Percentiles rank a stretch among this genome's conserved stretches.
These are phyloP conservation scores for Chelonoidis abingdonii DNA, from an alignment of 2,113 vertebrate species.

Conservation along the genomic window DNA sequence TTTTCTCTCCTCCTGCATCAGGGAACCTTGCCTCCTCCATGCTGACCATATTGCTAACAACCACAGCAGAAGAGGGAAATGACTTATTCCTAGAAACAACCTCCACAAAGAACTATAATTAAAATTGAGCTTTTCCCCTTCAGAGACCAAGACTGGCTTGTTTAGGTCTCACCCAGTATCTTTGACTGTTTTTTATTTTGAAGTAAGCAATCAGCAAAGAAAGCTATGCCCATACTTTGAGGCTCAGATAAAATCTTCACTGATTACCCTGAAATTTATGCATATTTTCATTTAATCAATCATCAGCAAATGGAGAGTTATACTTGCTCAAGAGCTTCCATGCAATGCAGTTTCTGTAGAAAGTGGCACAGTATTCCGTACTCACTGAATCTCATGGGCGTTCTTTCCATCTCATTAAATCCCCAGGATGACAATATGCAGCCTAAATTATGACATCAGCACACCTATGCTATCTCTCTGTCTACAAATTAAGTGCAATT, in stretches of 20 bases:
- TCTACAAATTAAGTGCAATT: not conserved
- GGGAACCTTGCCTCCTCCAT: not conserved
- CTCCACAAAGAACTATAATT: not conserved
- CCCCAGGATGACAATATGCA: not conserved
- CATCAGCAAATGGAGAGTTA: not conserved
- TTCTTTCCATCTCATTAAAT: not conserved
- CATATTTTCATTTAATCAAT: accelerated
- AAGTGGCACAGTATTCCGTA: accelerated
- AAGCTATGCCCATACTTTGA: not conserved
- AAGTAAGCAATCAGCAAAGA: not conserved
- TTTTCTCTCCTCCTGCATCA: not conserved
- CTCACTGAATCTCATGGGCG: not conserved
- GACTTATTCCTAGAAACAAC: not conserved
- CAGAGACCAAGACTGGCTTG: not conserved
- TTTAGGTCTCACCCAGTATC: not conserved
- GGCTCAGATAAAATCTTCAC: not conserved
- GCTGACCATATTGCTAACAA: not conserved
- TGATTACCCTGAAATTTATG: slow-evolving; percentile 24
- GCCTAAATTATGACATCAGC: not conserved
- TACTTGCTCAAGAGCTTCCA: not conserved
- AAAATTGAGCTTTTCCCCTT: not conserved
- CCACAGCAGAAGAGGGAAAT: not conserved
- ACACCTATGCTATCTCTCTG: not conserved
- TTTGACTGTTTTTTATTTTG: not conserved
- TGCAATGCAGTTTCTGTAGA: accelerated